Evolutionary conservation across 1,140 invertebrate genomes (phyloP), one percentile per base, ranked within the genome.

Genomic region (Leguminivora glycinivorella): DNA sequence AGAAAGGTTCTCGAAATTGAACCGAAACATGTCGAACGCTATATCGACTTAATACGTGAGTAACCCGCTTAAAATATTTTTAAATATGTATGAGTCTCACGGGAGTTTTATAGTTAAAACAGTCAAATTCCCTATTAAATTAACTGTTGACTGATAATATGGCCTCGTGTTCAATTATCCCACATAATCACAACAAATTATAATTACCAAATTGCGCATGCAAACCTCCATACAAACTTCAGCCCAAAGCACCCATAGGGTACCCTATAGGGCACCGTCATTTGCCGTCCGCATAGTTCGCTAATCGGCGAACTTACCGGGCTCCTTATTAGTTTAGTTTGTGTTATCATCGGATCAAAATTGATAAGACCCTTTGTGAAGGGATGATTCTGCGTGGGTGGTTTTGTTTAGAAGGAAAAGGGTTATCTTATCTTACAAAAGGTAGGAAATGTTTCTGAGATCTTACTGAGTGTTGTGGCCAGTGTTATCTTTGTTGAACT

Each of bases 241-340:
- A 43, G 6, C 47, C 47, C 47, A 52, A 52, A 52, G 19, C 47
- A 43, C 40, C n/a, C 40, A 43, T 43, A 43, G 40, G 40, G 40
- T 43, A 43, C n/a, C n/a, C n/a, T n/a, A 43, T 38, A n/a, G n/a
- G n/a, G n/a, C 17, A 43, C 40, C 40, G 40, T 1, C 47, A 52
- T 52, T 52, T 22, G 17, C 47, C 40, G 40, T 43, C 40, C 40
- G 40, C 47, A 22, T 22, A 52, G 47, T 52, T 22, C 47, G 17
- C 17, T 52, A 52, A 52, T 52, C 47, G 47, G 17, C 47, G 17
- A 52, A 52, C 17, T 52, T 52, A 19, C 47, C 47, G 17, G n/a
- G n/a, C 47, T 52, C 47, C 47, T 52, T 52, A 22, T 52, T 52
- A 52, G 47, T 22, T 52, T 52, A 52, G 47, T 52, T 52, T 52